Conservation (phyloP, 92 coral and sea anemone genomes). For the Zoanthus sociatus region DNA sequence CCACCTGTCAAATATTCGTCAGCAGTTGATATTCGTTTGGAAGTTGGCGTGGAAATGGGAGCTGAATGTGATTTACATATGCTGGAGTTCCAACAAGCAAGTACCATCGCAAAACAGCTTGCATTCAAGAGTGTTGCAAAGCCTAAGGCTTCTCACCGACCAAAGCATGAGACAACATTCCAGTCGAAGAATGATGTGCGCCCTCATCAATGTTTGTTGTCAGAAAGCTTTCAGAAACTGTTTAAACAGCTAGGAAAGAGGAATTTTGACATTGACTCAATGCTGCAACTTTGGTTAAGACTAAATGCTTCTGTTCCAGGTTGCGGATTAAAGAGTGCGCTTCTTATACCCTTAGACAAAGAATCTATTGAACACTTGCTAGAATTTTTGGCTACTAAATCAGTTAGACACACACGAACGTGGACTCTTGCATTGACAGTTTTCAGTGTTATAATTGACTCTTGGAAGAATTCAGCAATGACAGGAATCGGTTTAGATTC, state of each 20-base stretch:
- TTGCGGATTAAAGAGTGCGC: conserved; percentile 26
- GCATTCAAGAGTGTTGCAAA: conserved; percentile 18
- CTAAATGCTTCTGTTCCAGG: conserved; percentile 51
- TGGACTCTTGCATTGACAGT: conserved; percentile 37
- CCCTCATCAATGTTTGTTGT: not conserved
- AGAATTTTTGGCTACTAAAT: conserved; percentile 31
- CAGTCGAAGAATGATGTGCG: not conserved
- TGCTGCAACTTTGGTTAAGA: conserved; percentile 45
- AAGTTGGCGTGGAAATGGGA: conserved; percentile 94
- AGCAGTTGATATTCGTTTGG: conserved; percentile 91
- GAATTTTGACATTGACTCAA: conserved; percentile 7
- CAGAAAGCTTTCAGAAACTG: conserved; percentile 29
- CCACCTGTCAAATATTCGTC: conserved; percentile 80
- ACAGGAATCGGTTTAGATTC: conserved; percentile 15
- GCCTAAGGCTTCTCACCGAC: conserved; percentile 13
- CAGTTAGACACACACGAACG: conserved; percentile 44
- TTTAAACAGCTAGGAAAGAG: conserved; percentile 29
- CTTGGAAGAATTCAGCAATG: not conserved
- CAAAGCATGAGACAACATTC: conserved; percentile 17
- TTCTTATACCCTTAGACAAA: conserved; percentile 49
- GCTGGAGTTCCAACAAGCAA: conserved; percentile 75
- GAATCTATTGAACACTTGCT: conserved; percentile 32
- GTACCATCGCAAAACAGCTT: conserved; percentile 74
- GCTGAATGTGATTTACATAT: conserved; percentile 91
- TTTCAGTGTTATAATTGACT: conserved; percentile 23